These are phyloP conservation scores for Phasia obesa DNA, from an alignment of 2,888 invertebrate genomes.

Conservation along the genomic window DNA sequence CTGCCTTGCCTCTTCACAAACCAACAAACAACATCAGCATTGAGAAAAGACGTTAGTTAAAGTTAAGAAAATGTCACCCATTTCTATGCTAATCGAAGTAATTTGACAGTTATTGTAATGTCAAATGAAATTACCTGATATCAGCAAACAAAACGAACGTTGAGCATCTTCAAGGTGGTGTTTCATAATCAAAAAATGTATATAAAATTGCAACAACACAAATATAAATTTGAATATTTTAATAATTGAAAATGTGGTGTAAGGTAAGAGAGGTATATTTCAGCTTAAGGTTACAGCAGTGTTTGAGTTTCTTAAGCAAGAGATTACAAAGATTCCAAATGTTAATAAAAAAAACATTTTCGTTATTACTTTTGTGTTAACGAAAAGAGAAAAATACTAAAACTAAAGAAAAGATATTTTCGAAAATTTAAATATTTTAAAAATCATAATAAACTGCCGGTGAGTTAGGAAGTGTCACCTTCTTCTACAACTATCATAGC, in stretches of 20 bases:
- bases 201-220: slow-evolving; percentile 64
- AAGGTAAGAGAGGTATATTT: neutral
- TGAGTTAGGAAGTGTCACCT: slow-evolving; percentile 79
- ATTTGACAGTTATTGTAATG: slow-evolving; percentile 75
- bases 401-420: slow-evolving; percentile 69
- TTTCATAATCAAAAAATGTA: slow-evolving; percentile 72
- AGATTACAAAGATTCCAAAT: slow-evolving; percentile 62
- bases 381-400: neutral
- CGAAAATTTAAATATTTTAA: slow-evolving; percentile 80
- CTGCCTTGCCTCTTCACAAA: no score
- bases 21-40: slow-evolving; percentile 9
- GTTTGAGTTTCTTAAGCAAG: slow-evolving; percentile 34
- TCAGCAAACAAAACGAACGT: slow-evolving; percentile 55
- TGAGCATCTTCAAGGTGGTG: slow-evolving; percentile 29
- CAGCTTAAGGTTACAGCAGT: slow-evolving; percentile 5
- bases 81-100: slow-evolving; percentile 78
- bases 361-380: slow-evolving; percentile 51
- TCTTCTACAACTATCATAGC: neutral
- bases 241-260: slow-evolving; percentile 53
- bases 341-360: slow-evolving; percentile 63
- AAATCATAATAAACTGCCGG: slow-evolving; percentile 81
- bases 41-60: slow-evolving; percentile 34
- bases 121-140: slow-evolving; percentile 72
- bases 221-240: slow-evolving; percentile 70
- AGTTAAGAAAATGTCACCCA: slow-evolving; percentile 71